Evolutionary conservation across 2,888 invertebrate genomes (phyloP).

Genomic region (Glaucopsyche alexis): DNA sequence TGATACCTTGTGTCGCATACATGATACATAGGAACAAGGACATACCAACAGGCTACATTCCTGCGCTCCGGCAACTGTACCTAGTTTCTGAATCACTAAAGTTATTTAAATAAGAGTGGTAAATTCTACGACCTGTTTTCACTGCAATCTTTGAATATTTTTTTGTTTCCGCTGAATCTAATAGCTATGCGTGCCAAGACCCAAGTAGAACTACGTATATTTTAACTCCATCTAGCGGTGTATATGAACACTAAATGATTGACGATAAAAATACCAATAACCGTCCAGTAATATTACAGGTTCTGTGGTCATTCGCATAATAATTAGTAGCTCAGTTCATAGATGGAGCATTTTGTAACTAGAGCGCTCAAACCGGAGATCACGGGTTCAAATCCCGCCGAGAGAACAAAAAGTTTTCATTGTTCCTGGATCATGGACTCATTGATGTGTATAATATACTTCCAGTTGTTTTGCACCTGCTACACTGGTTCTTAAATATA

Average conservation of each 20-base stretch:
- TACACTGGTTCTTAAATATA: too few species aligned
- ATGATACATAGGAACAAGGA: background rate
- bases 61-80: background rate
- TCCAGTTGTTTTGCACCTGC: too few species aligned
- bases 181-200: background rate
- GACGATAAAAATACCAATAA: background rate
- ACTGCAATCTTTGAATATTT: background rate
- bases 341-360: background rate
- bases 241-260: background rate
- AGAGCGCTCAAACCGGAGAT: background rate
- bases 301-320: background rate
- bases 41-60: too few species aligned
- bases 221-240: background rate
- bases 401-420: too few species aligned
- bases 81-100: slow-evolving; percentile 1
- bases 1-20: too few species aligned
- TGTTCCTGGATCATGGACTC: too few species aligned
- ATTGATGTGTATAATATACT: too few species aligned
- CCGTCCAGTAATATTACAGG: background rate
- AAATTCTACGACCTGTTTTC: slow-evolving; percentile 5
- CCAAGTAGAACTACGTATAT: background rate
- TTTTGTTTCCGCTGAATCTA: background rate
- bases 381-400: too few species aligned
- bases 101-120: background rate
- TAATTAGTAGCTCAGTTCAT: background rate